A percentile compares a stretch with the other conserved stretches of the same genome.
phyloP scores from a whole-genome alignment of 2,113 vertebrate genomes.

The Tichodroma muraria region DNA sequence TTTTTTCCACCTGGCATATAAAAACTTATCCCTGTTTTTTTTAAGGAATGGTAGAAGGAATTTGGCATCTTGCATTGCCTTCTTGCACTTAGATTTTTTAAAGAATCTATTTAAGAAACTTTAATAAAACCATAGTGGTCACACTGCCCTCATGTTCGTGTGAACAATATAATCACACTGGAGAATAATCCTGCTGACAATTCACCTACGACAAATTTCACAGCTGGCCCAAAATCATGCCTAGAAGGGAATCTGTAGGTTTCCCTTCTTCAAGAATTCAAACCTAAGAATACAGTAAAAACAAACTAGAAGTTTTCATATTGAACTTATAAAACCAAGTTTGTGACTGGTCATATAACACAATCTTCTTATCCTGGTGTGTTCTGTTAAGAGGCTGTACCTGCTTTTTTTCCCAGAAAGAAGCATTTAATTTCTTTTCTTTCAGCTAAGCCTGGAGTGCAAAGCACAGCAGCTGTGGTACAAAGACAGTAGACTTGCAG shows the following conservation, averaged over 20 bases:
- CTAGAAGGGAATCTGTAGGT: neutral
- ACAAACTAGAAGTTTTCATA: neutral
- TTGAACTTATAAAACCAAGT: neutral
- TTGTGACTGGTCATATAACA: neutral
- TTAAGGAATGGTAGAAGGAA: neutral
- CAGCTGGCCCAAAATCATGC: neutral
- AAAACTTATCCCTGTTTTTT: neutral
- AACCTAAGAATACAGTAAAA: neutral
- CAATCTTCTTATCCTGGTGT: neutral
- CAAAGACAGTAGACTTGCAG: conserved; percentile 25
- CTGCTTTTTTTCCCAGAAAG: neutral
- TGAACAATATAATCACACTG: neutral
- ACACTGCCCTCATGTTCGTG: neutral
- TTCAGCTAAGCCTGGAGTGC: neutral
- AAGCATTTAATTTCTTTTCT: neutral
- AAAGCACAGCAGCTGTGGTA: neutral
- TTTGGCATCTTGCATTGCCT: neutral
- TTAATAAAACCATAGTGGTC: neutral
- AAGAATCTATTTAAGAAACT: neutral
- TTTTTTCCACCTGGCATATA: neutral
- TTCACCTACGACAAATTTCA: neutral
- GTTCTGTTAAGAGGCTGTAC: neutral
- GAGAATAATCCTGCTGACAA: neutral
- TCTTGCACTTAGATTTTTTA: neutral
- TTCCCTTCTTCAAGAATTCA: neutral